Conservation (phyloP, 2,113 vertebrate species). For the Illadopsis cleaveri region DNA sequence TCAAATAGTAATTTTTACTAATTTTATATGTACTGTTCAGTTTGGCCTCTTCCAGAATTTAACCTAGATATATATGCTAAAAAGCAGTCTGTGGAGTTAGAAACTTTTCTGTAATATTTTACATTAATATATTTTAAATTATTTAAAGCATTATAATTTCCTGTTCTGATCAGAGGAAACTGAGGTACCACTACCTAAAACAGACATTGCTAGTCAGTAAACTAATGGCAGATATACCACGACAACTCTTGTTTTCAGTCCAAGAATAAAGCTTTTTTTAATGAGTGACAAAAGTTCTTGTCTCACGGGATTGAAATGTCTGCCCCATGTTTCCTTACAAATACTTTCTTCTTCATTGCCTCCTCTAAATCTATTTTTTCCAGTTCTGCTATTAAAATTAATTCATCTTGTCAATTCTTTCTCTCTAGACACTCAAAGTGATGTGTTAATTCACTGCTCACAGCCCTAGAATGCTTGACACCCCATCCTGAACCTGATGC, state of each 20-base stretch:
- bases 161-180: background rate
- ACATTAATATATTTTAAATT: background rate
- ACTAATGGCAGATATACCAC: background rate
- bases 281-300: background rate
- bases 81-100: background rate
- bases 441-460: background rate
- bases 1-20: background rate
- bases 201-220: background rate
- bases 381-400: background rate
- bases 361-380: background rate
- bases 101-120: background rate
- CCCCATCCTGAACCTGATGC: background rate
- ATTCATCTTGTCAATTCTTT: background rate
- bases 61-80: background rate
- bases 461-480: background rate
- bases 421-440: background rate
- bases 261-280: background rate
- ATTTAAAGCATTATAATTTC: background rate
- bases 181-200: background rate
- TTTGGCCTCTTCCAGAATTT: background rate
- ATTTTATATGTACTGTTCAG: background rate
- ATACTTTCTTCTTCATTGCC: background rate
- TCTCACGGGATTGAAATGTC: background rate
- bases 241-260: background rate
- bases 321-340: background rate